Base-by-base conservation (phyloP, 2,888 invertebrate species). In the Drosophila trichaetosa region DNA sequence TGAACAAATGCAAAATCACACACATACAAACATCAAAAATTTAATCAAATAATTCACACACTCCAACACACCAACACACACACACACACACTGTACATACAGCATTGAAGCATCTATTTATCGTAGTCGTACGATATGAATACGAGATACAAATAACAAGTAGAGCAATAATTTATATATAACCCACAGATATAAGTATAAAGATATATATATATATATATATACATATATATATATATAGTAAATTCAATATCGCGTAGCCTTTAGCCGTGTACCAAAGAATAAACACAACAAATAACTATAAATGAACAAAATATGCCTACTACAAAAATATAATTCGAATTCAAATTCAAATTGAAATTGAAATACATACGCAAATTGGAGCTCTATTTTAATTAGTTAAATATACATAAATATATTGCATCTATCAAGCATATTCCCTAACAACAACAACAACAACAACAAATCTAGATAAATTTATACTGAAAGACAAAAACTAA, bases 181-280 rank as follows among this genome's bases (percentile, higher is more conserved):
- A 71, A 42, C 52, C 61, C 59, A 57, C 65, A 24, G 34, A 36
- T 36, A 40, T 42, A 57, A 6, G 16, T 67, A 70, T 40, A 59
- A 21, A 42, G 13, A 61, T 72, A 51, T 58, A 65, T 60, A 57
- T 6, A 46, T 46, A 27, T 38, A 65, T 67, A 53, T 53, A 64
- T 40, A 64, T 56, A 0, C 2, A 29, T 38, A 18, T 76, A 73
- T 48, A 53, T 69, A 63, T 76, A 79, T 80, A 80, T 80, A 76
- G 67, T 79, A 69, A 59, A 27, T 46, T 54, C 58, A 51, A 79
- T 76, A 78, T 79, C 79, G 81, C 85, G 77, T 84, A 84, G 82
- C 84, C 86, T 80, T 87, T 87, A 87, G 87, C 78, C 81, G 74
- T 84, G 87, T 87, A 87, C 87, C 89, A 88, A 84, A 88, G 79